Conservation (phyloP, 2,113 vertebrate species). For the Sialia sialis region DNA sequence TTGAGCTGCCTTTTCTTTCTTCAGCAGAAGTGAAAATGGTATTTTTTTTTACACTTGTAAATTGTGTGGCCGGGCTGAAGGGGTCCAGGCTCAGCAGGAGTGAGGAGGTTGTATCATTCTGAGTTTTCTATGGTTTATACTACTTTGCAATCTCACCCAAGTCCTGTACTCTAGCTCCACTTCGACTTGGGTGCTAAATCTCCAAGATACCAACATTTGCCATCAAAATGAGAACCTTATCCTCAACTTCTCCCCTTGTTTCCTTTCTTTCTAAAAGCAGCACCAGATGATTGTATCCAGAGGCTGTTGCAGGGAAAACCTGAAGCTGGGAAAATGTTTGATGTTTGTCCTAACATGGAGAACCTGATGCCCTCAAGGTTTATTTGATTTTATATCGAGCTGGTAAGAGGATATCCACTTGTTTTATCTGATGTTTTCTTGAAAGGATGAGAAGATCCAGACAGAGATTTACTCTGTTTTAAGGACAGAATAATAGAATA, state of each 20-base stretch:
- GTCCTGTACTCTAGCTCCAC: not conserved
- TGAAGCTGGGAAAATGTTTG: rapidly evolving
- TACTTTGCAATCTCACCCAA: not conserved
- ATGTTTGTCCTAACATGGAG: not conserved
- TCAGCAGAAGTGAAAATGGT: not conserved
- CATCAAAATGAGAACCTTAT: not conserved
- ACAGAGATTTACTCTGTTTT: not conserved
- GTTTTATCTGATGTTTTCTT: not conserved
- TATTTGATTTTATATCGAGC: not conserved
- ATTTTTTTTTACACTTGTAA: not conserved
- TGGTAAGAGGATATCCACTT: not conserved
- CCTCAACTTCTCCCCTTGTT: not conserved
- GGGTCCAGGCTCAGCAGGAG: not conserved
- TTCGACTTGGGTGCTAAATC: not conserved
- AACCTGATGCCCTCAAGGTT: not conserved
- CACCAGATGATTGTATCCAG: not conserved
- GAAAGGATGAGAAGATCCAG: not conserved
- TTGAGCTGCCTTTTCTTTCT: not conserved
- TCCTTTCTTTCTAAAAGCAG: not conserved
- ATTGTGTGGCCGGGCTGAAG: not conserved
- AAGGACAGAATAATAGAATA: not conserved
- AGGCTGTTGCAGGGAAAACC: not conserved
- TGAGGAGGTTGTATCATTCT: not conserved
- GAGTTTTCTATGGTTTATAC: not conserved
- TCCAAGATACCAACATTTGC: not conserved